Conservation (phyloP, 2,113 vertebrate genomes). For the Cebidichthys violaceus region DNA sequence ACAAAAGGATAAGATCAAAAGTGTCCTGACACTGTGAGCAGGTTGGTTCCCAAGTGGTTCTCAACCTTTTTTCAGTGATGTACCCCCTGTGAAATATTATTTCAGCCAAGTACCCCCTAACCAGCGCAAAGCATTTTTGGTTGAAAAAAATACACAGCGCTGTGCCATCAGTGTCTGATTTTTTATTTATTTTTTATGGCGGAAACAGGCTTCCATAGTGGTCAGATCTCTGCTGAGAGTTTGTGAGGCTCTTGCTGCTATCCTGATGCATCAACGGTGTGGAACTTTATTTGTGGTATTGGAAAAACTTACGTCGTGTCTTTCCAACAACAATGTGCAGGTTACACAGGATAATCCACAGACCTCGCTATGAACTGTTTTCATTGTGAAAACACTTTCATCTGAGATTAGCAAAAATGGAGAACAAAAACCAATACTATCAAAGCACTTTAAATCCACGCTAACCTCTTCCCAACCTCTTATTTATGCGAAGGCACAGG, state of each 20-base stretch:
- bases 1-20: too few relatives aligned
- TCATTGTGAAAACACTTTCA: slow-evolving; percentile 10
- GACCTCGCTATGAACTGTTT: neutral
- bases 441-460: slow-evolving; percentile 44
- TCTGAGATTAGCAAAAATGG: neutral
- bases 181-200: too few relatives aligned
- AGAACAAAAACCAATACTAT: slow-evolving; percentile 12
- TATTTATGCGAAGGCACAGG: slow-evolving; percentile 30
- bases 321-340: neutral
- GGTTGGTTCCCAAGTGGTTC: too few relatives aligned
- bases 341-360: neutral
- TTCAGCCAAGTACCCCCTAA: too few relatives aligned
- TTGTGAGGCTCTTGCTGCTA: neutral
- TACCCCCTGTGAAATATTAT: too few relatives aligned
- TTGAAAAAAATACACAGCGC: too few relatives aligned
- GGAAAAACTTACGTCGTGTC: neutral
- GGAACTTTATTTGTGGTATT: neutral
- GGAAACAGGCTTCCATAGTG: too few relatives aligned
- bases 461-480: slow-evolving; percentile 36
- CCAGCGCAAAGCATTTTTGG: too few relatives aligned
- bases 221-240: neutral
- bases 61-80: too few relatives aligned
- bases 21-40: too few relatives aligned
- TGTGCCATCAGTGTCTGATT: too few relatives aligned
- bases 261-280: neutral